Evolutionary conservation across 2,113 vertebrate species (phyloP).

Genomic region (Mustela nigripes): DNA sequence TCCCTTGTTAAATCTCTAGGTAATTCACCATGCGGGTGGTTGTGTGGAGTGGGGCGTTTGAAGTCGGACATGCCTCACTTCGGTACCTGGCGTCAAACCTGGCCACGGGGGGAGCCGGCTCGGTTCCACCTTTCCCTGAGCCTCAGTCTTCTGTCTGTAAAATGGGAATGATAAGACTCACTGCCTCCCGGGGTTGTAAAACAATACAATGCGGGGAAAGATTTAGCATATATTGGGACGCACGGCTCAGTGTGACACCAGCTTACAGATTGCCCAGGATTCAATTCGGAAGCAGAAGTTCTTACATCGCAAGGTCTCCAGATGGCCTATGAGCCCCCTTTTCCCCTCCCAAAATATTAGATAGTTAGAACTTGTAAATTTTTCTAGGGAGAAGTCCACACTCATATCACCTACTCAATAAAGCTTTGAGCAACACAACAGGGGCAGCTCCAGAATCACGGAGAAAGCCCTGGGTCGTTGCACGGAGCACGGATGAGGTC

Average conservation of each 20-base stretch:
- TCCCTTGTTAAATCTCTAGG: background rate
- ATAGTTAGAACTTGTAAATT: background rate
- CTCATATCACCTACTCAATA: background rate
- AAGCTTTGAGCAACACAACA: background rate
- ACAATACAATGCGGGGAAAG: fast-evolving
- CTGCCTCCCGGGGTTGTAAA: background rate
- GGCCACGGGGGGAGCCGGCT: background rate
- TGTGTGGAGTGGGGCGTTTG: background rate
- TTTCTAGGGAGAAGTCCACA: background rate
- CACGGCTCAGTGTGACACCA: background rate
- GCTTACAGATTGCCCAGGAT: background rate
- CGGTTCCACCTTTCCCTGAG: background rate
- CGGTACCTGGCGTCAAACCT: background rate
- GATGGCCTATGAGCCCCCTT: background rate
- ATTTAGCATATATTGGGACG: background rate
- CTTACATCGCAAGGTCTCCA: background rate
- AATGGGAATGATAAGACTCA: background rate
- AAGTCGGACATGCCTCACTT: background rate
- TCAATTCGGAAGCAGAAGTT: background rate
- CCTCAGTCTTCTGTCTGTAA: background rate
- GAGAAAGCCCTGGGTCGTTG: background rate
- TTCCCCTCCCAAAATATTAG: background rate
- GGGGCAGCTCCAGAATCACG: background rate
- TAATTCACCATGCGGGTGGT: background rate
- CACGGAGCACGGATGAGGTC: fast-evolving